These are phyloP conservation scores for Adrianichthys oophorus DNA, from an alignment of 2,797 vertebrate species.

Conservation along the genomic window DNA sequence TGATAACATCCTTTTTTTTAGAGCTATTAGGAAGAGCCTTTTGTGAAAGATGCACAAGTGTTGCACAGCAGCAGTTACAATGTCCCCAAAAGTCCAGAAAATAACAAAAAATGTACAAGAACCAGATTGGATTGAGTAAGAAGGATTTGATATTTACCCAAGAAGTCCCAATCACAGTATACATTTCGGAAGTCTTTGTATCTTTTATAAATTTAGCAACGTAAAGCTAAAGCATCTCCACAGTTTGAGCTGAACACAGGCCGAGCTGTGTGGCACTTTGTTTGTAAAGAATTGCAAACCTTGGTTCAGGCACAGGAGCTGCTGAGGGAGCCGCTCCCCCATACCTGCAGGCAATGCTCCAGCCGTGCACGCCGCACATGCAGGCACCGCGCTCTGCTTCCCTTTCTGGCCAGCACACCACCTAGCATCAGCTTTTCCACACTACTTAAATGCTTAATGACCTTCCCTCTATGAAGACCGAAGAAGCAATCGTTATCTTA, in stretches of 20 bases:
- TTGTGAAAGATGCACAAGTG: no score
- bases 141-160: no score
- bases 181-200: background rate
- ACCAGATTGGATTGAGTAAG: no score
- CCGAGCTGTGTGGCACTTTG: conserved; percentile 20
- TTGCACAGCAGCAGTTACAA: no score
- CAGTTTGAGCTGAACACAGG: conserved; percentile 19
- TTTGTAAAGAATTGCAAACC: conserved; percentile 64
- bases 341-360: conserved; percentile 67
- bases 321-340: conserved; percentile 51
- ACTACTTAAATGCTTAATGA: conserved; percentile 37
- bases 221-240: background rate
- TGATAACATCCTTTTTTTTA: no score
- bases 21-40: no score
- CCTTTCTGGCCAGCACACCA: conserved; percentile 46
- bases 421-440: conserved; percentile 30
- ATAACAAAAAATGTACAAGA: no score
- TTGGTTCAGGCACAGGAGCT: conserved; percentile 43
- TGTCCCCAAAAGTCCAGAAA: no score
- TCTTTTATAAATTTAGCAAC: background rate
- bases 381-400: conserved; percentile 52
- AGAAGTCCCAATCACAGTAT: no score
- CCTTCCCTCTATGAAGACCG: conserved; percentile 25
- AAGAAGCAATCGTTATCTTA: conserved; percentile 13
- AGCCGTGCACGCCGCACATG: conserved; percentile 41